phyloP scores from a whole-genome alignment of 2,113 vertebrate genomes.

The Gracilinanus agilis region DNA sequence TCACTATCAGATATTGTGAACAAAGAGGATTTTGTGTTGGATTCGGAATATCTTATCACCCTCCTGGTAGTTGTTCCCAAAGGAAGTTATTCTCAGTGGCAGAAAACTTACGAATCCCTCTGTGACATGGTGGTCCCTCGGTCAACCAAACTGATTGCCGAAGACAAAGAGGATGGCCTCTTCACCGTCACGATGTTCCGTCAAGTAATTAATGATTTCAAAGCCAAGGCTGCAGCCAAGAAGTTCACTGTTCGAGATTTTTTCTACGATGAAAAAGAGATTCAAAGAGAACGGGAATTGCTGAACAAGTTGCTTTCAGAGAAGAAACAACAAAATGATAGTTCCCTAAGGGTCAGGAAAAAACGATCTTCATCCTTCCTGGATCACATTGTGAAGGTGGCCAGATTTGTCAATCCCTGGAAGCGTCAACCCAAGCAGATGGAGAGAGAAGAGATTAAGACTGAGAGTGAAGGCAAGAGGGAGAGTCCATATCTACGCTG shows the following conservation, averaged over 20 bases:
- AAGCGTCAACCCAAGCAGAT: neutral
- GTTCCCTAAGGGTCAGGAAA: neutral
- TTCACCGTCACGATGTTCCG: slow-evolving; percentile 93
- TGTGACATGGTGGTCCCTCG: slow-evolving; percentile 93
- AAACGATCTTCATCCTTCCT: neutral
- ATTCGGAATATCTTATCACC: slow-evolving; percentile 93
- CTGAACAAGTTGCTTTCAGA: slow-evolving; percentile 85
- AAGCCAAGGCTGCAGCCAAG: slow-evolving; percentile 89
- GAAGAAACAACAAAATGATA: slow-evolving; percentile 89
- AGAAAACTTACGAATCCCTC: slow-evolving; percentile 92
- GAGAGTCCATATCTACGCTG: slow-evolving; percentile 88
- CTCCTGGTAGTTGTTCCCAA: slow-evolving; percentile 91
- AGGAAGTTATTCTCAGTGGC: slow-evolving; percentile 88
- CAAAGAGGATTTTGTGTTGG: slow-evolving; percentile 92
- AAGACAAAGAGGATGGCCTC: slow-evolving; percentile 88
- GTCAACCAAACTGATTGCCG: slow-evolving; percentile 92
- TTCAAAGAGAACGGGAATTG: slow-evolving; percentile 87
- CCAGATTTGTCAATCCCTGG: neutral
- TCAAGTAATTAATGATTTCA: slow-evolving; percentile 89
- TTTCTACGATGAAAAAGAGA: slow-evolving; percentile 89
- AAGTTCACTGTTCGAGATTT: slow-evolving; percentile 91
- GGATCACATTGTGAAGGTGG: neutral
- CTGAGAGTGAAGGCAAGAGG: neutral
- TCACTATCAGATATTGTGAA: slow-evolving; percentile 88
- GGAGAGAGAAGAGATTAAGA: neutral